phyloP scores from a whole-genome alignment of 2,888 invertebrate species.

The Callyntrura sp. region DNA sequence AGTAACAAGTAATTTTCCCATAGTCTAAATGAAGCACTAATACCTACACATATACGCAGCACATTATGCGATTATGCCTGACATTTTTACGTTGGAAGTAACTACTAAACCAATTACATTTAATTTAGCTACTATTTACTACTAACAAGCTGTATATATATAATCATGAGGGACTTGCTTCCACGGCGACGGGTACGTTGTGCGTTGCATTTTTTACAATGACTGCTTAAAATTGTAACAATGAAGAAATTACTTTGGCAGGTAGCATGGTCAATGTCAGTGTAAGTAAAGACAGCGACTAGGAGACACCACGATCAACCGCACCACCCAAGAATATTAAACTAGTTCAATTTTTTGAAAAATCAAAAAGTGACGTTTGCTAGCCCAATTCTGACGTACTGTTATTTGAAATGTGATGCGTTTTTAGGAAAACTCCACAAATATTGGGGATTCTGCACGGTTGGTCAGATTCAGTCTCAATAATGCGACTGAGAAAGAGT shows the following conservation, averaged over 20 bases:
- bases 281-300: conserved; percentile 35
- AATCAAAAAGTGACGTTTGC: too few species aligned
- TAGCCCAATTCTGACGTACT: neutral
- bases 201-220: neutral
- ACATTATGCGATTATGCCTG: neutral
- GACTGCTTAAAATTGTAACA: conserved; percentile 11
- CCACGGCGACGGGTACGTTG: neutral
- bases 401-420: conserved; percentile 56
- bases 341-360: neutral
- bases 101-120: conserved; percentile 60
- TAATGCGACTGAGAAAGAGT: conserved; percentile 69
- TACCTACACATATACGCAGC: conserved; percentile 6
- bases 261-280: conserved; percentile 56
- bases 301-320: neutral
- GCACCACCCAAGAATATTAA: too few species aligned
- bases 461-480: conserved; percentile 5
- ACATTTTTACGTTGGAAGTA: neutral
- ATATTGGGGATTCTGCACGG: conserved; percentile 4
- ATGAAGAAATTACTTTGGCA: conserved; percentile 60
- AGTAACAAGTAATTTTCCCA: conserved; percentile 67
- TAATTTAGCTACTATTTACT: conserved; percentile 35
- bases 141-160: conserved; percentile 17
- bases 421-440: neutral
- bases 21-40: neutral
- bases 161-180: neutral